phyloP scores from a whole-genome alignment of 1,140 invertebrate species.

The Pygmarrhopalites habei region DNA sequence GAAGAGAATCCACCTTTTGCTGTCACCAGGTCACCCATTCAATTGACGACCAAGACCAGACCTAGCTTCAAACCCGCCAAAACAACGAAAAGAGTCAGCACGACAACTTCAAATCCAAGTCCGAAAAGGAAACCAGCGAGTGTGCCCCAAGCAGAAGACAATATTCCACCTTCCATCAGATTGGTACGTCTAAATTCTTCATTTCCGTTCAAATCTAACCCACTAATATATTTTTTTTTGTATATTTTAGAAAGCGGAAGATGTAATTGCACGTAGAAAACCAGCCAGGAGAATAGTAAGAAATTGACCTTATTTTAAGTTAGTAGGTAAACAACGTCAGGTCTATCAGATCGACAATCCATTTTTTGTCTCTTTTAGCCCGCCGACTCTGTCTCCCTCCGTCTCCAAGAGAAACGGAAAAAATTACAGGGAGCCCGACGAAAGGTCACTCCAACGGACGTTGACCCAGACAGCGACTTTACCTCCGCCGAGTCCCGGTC shows the following conservation, averaged over 20 bases:
- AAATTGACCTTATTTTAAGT: too few species aligned
- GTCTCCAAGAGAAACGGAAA: constrained; percentile 24
- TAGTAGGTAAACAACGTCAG: too few species aligned
- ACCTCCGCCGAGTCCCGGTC: neutral
- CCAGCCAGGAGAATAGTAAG: constrained; percentile 37
- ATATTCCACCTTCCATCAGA: constrained; percentile 26
- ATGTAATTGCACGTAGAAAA: constrained; percentile 33
- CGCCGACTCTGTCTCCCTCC: constrained; percentile 32
- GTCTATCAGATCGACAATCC: too few species aligned
- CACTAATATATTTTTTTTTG: too few species aligned
- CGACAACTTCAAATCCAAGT: neutral
- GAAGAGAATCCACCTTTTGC: constrained; percentile 8
- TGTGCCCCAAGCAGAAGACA: constrained; percentile 9
- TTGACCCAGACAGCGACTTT: neutral
- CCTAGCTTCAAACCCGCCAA: constrained; percentile 24
- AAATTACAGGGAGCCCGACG: neutral
- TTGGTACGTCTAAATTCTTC: too few species aligned
- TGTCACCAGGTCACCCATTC: constrained; percentile 15
- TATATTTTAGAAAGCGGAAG: constrained; percentile 32
- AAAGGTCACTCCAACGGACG: neutral
- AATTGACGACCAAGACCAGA: constrained; percentile 12
- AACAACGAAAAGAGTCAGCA: neutral
- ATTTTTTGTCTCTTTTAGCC: too few species aligned
- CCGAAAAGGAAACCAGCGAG: neutral
- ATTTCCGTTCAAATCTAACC: too few species aligned